Evolutionary conservation across 2,797 vertebrate genomes (phyloP).

Genomic region (Manis javanica): DNA sequence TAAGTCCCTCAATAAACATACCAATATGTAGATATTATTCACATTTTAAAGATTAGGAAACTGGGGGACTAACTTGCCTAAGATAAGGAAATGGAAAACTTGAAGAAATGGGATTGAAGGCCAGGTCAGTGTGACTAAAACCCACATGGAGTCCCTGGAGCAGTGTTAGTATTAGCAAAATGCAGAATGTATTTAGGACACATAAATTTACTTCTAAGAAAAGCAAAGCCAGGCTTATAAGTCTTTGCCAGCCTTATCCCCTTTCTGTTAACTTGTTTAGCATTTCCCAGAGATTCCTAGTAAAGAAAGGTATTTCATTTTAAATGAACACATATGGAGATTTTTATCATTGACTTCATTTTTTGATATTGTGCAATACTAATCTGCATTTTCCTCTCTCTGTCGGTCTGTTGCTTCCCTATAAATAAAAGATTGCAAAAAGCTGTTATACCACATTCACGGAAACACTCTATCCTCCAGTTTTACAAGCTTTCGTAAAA

Average conservation of each 20-base stretch:
- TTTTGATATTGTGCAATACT: neutral
- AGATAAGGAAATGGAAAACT: neutral
- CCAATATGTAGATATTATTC: neutral
- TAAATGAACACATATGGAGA: slow-evolving; percentile 9
- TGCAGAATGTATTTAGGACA: neutral
- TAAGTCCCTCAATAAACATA: neutral
- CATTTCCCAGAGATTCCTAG: slow-evolving; percentile 31
- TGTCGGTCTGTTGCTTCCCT: slow-evolving; percentile 53
- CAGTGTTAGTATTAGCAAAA: neutral
- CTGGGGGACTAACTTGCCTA: neutral
- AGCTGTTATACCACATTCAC: slow-evolving; percentile 61
- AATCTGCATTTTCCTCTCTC: slow-evolving; percentile 65
- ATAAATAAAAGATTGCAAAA: slow-evolving; percentile 66
- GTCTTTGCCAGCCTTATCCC: slow-evolving; percentile 37
- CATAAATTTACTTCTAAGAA: slow-evolving; percentile 46
- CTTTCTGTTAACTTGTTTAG: slow-evolving; percentile 56
- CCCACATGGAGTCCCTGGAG: neutral
- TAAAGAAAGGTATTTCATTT: slow-evolving; percentile 53
- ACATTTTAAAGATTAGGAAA: slow-evolving; percentile 11
- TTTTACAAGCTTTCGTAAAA: slow-evolving; percentile 73
- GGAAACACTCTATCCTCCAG: slow-evolving; percentile 44
- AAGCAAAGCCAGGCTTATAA: slow-evolving; percentile 32
- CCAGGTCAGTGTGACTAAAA: neutral
- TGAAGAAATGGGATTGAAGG: neutral
- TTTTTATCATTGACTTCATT: slow-evolving; percentile 37